Percentiles rank a stretch among this genome's conserved stretches.
Conservation (phyloP, 2,797 vertebrate species). For the Dendrocincla tyrannina region DNA sequence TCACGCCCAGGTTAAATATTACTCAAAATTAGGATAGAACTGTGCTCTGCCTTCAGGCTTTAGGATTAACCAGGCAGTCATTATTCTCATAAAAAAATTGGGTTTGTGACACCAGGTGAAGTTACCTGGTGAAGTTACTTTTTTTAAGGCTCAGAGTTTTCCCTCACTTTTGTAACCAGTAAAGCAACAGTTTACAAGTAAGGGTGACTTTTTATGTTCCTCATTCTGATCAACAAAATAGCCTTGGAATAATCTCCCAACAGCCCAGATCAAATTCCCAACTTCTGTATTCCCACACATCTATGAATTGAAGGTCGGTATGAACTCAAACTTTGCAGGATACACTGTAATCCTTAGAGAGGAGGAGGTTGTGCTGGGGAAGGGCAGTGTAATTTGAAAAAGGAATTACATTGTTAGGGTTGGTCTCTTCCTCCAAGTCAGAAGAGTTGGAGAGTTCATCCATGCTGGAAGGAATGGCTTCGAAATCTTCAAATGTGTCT, state of each 20-base stretch:
- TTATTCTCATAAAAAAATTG: not conserved
- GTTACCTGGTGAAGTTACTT: not conserved
- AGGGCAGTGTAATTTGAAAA: not conserved
- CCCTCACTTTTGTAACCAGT: not conserved
- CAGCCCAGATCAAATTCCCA: not conserved
- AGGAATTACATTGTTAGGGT: conserved; percentile 81
- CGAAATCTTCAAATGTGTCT: conserved; percentile 85
- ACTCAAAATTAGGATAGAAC: not conserved
- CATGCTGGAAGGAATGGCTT: conserved; percentile 88
- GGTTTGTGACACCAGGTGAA: not conserved
- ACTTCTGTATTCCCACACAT: not conserved
- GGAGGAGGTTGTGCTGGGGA: not conserved
- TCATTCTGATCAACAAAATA: not conserved
- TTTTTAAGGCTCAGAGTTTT: not conserved
- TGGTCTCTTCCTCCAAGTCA: conserved; percentile 85
- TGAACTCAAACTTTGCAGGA: not conserved
- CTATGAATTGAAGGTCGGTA: not conserved
- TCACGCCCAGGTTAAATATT: not conserved
- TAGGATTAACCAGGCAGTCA: not conserved
- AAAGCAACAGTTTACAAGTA: not conserved
- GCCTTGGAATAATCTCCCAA: not conserved
- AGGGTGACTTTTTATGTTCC: not conserved
- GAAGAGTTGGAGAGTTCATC: conserved; percentile 93
- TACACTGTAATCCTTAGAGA: not conserved
- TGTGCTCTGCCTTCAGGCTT: not conserved